These are phyloP conservation scores for Rhadina sibilatrix DNA, from an alignment of 2,113 vertebrate species.

Conservation along the genomic window DNA sequence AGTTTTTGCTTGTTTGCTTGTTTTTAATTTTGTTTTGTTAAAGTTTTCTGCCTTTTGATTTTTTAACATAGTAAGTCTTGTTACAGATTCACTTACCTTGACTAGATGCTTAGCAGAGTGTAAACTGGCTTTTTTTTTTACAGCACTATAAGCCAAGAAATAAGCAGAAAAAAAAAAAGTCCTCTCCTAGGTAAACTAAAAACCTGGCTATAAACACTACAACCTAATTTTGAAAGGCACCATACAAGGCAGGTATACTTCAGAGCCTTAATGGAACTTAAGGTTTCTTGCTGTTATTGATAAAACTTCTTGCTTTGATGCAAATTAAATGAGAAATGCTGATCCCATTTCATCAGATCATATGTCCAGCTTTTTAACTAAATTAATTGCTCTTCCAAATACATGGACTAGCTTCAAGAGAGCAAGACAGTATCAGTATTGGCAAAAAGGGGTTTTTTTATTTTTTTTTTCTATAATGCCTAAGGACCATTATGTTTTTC, in stretches of 20 bases:
- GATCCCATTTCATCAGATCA: neutral
- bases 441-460: neutral
- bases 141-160: neutral
- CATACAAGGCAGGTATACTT: neutral
- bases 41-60: neutral
- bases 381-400: neutral
- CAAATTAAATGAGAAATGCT: neutral
- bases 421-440: neutral
- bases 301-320: neutral
- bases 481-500: neutral
- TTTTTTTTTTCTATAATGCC: neutral
- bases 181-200: neutral
- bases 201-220: neutral
- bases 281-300: neutral
- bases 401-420: neutral
- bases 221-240: neutral
- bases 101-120: neutral
- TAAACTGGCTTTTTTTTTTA: neutral
- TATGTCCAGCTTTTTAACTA: neutral
- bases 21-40: neutral
- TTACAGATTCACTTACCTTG: neutral
- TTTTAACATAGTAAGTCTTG: neutral
- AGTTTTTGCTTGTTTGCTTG: neutral
- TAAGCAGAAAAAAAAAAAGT: neutral
- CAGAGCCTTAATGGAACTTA: neutral